phyloP scores from a whole-genome alignment of 2,888 invertebrate genomes.

The Zygothrica quintamaculata region DNA sequence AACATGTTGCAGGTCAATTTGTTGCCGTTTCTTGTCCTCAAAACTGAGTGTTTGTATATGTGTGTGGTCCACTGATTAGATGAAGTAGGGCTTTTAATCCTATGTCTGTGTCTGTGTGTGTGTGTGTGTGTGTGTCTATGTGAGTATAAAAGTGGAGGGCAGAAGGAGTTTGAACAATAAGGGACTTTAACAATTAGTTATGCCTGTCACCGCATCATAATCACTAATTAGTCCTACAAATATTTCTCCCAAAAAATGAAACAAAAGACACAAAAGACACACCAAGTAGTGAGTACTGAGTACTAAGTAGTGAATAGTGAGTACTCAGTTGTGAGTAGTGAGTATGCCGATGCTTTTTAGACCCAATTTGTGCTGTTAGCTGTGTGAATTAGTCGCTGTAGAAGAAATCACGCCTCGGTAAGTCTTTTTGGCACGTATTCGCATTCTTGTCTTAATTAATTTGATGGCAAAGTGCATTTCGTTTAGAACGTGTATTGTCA shows the following conservation, averaged over 20 bases:
- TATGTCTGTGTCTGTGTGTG: no score
- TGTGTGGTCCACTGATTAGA: slow-evolving; percentile 46
- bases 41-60: slow-evolving; percentile 29
- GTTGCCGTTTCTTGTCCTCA: slow-evolving; percentile 54
- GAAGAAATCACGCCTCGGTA: slow-evolving; percentile 5
- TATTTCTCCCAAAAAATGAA: not conserved
- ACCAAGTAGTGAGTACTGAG: no score
- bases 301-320: no score
- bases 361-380: slow-evolving; percentile 7
- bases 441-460: slow-evolving; percentile 73
- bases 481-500: slow-evolving; percentile 21
- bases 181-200: slow-evolving; percentile 27
- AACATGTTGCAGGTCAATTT: slow-evolving; percentile 78
- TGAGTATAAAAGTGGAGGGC: no score
- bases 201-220: slow-evolving; percentile 54
- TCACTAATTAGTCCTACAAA: slow-evolving; percentile 65
- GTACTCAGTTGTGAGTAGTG: no score
- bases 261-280: no score
- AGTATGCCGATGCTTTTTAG: not conserved
- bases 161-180: no score
- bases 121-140: no score
- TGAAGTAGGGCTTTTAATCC: not conserved
- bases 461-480: slow-evolving; percentile 69
- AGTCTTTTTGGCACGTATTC: slow-evolving; percentile 38
- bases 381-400: not conserved